These are phyloP conservation scores for Nemopilema nomurai DNA, from an alignment of 30 jellyfish, hydroid and myxozoan genomes.

Conservation along the genomic window DNA sequence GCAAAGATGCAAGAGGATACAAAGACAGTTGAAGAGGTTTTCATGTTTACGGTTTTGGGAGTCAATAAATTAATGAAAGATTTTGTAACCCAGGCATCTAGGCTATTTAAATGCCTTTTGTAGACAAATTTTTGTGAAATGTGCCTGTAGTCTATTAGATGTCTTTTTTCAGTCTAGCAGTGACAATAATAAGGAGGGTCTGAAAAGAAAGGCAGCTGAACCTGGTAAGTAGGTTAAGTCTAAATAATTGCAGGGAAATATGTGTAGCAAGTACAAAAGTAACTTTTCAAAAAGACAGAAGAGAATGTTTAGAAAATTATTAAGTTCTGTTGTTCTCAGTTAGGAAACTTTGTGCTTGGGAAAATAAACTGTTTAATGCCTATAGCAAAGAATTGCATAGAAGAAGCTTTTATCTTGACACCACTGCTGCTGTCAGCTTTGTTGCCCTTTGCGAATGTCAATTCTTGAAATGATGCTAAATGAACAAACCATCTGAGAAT, in stretches of 20 bases:
- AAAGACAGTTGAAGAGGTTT: background rate
- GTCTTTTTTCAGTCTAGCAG: background rate
- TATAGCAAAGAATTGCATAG: no score
- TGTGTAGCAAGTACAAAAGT: background rate
- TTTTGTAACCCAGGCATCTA: no score
- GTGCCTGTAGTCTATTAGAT: background rate
- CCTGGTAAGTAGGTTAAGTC: constrained; percentile 6
- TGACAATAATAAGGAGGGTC: constrained; percentile 8
- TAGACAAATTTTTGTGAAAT: background rate
- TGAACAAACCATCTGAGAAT: no score
- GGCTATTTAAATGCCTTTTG: background rate
- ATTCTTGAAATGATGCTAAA: no score
- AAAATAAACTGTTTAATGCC: no score
- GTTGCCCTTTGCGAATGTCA: no score
- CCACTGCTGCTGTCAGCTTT: no score
- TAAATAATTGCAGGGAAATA: background rate
- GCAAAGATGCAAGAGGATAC: constrained; percentile 43
- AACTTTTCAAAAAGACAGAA: no score
- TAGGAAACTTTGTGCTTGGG: no score
- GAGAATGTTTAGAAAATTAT: no score
- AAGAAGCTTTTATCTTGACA: no score
- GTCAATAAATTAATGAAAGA: background rate
- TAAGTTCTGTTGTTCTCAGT: no score
- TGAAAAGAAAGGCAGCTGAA: constrained; percentile 6
- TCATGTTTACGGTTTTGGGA: background rate